Base-by-base conservation (phyloP, 2,797 vertebrate genomes). In the Numenius phaeopus region DNA sequence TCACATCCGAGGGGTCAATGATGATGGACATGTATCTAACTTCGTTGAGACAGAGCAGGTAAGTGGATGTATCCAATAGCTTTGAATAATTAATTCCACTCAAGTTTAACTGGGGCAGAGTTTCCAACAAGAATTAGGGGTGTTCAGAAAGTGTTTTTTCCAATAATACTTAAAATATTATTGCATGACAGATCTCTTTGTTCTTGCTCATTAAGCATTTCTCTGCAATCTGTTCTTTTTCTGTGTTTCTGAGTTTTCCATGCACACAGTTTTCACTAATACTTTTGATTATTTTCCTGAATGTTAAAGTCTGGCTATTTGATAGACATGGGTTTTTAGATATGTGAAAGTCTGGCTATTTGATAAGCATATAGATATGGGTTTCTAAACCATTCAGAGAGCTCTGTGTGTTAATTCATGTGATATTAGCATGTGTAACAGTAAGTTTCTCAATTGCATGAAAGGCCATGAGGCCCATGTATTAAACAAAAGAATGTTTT, bases 1-100 rank as follows among this genome's bases (percentile, higher is more conserved):
- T 95, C 98, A 98, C 19, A 94, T 97, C 66, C 97, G 98, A 5
- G 98, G 98, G 8, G 97, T 98, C 50, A 97, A 95, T 8, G 98
- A 99, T 29, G 98, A 98, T 10, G 98, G 98, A 40, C 98, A 98
- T 0, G 98, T 98, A 84, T 98, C 98, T 47, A 98, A 98, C 95
- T 99, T 98, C 0, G 98, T 98, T 82, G 98, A 99, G 97, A 99
- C 98, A 4, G 98, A 99, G 84, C 98, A 99, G 98, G 98, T 98
- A 85, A 93, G 95, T 40, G 1, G 40, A 55, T 37, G 19, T 83
- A 59, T 96, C 90, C 30, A 12, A 50, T 79, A 73, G 65, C 84
- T 82, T 65, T 96, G 78, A 95, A 86, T 95, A 85, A 86, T 89
- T 93, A n/a, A 83, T 29, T 54, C 47, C 8, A 16, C 66, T 91